Conservation (phyloP, 2,797 vertebrate genomes). For the Lagocephalus sceleratus region DNA sequence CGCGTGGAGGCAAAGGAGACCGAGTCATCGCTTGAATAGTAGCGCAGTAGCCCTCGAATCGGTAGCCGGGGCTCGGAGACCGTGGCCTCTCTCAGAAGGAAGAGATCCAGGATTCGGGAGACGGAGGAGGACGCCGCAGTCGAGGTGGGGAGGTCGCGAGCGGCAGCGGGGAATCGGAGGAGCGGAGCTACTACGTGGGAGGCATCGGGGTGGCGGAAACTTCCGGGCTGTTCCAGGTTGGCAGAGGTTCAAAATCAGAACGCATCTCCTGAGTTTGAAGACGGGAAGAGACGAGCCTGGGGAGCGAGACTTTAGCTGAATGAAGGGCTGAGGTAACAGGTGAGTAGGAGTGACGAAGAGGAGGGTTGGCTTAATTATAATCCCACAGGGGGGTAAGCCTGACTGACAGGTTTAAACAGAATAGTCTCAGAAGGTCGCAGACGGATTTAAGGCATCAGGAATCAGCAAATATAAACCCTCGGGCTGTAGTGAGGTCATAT, state of each 20-base stretch:
- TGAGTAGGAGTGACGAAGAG: slow-evolving; percentile 24
- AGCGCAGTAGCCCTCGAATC: slow-evolving; percentile 39
- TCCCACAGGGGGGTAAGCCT: slow-evolving; percentile 18
- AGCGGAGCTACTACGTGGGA: background rate
- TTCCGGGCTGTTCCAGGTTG: background rate
- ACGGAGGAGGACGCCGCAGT: background rate
- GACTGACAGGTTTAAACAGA: slow-evolving; percentile 18
- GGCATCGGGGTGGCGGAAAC: background rate
- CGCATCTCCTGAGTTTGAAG: background rate
- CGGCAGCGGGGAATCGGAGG: too few species aligned
- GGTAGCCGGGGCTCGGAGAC: slow-evolving; percentile 38
- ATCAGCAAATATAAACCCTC: background rate
- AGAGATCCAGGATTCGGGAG: slow-evolving; percentile 52
- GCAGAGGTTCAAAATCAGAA: background rate
- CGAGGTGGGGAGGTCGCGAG: background rate
- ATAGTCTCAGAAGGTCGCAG: slow-evolving; percentile 3
- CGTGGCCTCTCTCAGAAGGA: slow-evolving; percentile 20
- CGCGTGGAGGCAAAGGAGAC: slow-evolving; percentile 38
- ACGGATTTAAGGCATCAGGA: background rate
- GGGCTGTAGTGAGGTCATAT: background rate
- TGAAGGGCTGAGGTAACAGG: slow-evolving; percentile 8
- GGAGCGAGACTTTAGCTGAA: slow-evolving; percentile 12
- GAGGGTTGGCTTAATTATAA: slow-evolving; percentile 47
- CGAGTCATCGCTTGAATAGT: slow-evolving; percentile 36
- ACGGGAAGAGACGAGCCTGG: slow-evolving; percentile 1